A percentile compares a stretch with the other conserved stretches of the same genome.
Evolutionary conservation across 2,888 invertebrate species (phyloP).

Genomic region (Baronia brevicornis): DNA sequence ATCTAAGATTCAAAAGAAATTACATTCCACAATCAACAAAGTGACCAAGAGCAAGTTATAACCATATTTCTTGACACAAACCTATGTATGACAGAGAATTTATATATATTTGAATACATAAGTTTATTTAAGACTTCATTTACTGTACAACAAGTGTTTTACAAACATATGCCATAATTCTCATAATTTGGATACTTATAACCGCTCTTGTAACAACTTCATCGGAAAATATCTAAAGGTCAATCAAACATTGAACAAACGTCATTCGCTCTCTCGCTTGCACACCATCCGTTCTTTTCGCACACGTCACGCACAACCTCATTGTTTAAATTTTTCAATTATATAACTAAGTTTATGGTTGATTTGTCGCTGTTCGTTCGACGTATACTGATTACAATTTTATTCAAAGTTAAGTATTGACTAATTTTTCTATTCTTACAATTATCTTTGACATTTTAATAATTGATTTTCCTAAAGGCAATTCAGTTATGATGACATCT

Average conservation of each 20-base stretch:
- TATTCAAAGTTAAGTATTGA: not conserved
- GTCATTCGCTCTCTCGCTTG: slow-evolving; percentile 22
- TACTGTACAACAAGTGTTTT: too few relatives aligned
- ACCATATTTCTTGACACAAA: not conserved
- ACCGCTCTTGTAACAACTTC: slow-evolving; percentile 2
- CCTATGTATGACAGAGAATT: too few relatives aligned
- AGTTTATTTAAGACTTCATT: too few relatives aligned
- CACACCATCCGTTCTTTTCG: slow-evolving; percentile 29
- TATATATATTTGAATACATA: too few relatives aligned
- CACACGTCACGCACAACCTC: slow-evolving; percentile 53
- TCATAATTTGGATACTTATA: too few relatives aligned
- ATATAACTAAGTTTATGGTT: slow-evolving; percentile 16
- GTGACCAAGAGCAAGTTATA: slow-evolving; percentile 7
- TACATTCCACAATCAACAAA: slow-evolving; percentile 1
- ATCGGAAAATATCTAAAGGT: slow-evolving; percentile 9
- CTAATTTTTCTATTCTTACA: too few relatives aligned
- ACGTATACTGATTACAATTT: not conserved
- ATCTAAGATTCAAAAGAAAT: slow-evolving; percentile 7
- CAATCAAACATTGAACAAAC: slow-evolving; percentile 19
- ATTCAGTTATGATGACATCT: too few relatives aligned
- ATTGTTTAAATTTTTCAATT: slow-evolving; percentile 23
- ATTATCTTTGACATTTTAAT: too few relatives aligned
- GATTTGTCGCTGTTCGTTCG: slow-evolving; percentile 13
- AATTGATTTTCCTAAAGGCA: too few relatives aligned
- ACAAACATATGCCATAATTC: too few relatives aligned